Evolutionary conservation across 2,797 vertebrate species (phyloP), one percentile per base, ranked within the genome.

Genomic region (Alosa sapidissima): DNA sequence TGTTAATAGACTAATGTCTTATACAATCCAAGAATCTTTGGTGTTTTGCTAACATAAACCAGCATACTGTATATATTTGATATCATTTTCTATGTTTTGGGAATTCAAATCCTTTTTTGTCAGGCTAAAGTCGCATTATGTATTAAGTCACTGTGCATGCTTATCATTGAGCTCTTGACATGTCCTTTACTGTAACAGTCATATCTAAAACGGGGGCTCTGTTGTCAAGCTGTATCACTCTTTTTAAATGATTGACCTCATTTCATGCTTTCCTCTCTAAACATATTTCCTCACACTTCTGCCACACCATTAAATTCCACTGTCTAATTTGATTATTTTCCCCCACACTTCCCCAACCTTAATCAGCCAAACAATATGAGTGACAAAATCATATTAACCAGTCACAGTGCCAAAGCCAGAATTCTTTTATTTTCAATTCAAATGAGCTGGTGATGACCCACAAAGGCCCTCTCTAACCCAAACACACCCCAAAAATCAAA

Each of bases 301-400:
- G 65, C 28, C 65, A 41, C 2, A 36, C 65, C 65, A 72, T 72
- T 72, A 33, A 41, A 72, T 72, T 72, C 65, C 5, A 36, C 65
- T 5, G 65, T 72, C 65, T 72, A 72, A 72, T 72, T 72, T 36
- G 65, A 72, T 68, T 68, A 28, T 33, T 33, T 68, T 68, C 5
- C 62, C 28, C 62, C 19, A 21, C 55, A 58, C 55, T 5, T 58
- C 19, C 19, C 55, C 19, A 72, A 16, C 28, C 28, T 9, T 41
- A 14, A 72, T 24, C 65, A 72, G 28, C 65, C 28, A 2, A 72
- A 33, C 24, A 24, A 72, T 72, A 13, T 72, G 65, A 36, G 65
- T 41, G 33, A 72, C 65, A 72, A 28, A 72, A 72, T 72, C 65
- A 72, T 72, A 72, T 72, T 72, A 72, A 11, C 28, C 33, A 41